These are phyloP conservation scores for Andrena minutula DNA, from an alignment of 2,888 invertebrate species.

Conservation along the genomic window DNA sequence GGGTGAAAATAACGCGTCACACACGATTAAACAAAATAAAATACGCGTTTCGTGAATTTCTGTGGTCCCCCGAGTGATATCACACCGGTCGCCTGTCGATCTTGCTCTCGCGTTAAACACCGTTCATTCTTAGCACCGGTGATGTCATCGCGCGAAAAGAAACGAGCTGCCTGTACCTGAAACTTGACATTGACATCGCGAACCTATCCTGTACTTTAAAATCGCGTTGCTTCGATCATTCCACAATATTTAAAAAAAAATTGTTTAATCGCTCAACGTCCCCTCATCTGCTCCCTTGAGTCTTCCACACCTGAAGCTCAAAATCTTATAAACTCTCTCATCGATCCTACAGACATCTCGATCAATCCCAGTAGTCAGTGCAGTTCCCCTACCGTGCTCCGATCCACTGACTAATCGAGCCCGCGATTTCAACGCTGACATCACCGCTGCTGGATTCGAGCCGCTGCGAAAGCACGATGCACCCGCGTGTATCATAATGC, in stretches of 20 bases:
- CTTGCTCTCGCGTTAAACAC: slow-evolving; percentile 35
- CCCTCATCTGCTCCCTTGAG: neutral
- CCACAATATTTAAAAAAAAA: neutral
- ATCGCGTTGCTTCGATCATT: neutral
- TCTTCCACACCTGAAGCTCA: too few relatives aligned
- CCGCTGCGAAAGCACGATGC: slow-evolving; percentile 23
- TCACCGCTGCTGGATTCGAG: slow-evolving; percentile 20
- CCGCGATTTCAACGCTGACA: slow-evolving; percentile 22
- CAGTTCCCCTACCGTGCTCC: neutral
- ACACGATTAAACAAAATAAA: too few relatives aligned
- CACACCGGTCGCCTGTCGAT: slow-evolving; percentile 22
- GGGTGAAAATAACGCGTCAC: neutral
- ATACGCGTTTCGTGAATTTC: slow-evolving; percentile 18
- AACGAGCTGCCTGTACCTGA: slow-evolving; percentile 21
- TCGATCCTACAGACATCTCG: neutral
- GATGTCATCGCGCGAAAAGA: slow-evolving; percentile 66
- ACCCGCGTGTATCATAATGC: slow-evolving; percentile 1
- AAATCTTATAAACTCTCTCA: neutral
- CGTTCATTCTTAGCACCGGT: slow-evolving; percentile 54
- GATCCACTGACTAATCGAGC: neutral
- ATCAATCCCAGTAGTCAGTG: neutral
- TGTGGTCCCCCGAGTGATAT: slow-evolving; percentile 11
- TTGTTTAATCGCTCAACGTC: neutral
- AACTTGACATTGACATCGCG: slow-evolving; percentile 57
- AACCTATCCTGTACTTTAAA: slow-evolving; percentile 20